Evolutionary conservation across 2,888 invertebrate genomes (phyloP).

Genomic region (Merodon equestris): DNA sequence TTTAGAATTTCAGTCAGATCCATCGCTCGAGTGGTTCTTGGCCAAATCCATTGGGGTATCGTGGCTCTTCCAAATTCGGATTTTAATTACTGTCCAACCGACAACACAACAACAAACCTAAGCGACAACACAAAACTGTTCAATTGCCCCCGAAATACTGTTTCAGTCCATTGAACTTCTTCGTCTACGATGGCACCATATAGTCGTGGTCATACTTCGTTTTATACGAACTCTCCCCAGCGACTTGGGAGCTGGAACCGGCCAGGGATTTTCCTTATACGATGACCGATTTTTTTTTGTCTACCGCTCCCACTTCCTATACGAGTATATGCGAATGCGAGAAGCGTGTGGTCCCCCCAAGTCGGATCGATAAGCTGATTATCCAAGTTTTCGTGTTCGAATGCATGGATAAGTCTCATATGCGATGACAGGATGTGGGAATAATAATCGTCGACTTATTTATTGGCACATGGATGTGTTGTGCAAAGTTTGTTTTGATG

Average conservation of each 20-base stretch:
- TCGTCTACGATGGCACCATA: neutral
- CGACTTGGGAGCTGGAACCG: no score
- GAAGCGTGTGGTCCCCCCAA: constrained; percentile 21
- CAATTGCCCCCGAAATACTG: constrained; percentile 37
- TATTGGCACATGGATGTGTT: constrained; percentile 46
- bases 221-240: constrained; percentile 12
- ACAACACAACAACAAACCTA: neutral
- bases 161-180: constrained; percentile 35
- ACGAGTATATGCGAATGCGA: constrained; percentile 2
- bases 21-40: constrained; percentile 29
- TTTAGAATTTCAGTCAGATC: constrained; percentile 44
- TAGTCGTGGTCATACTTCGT: constrained; percentile 15
- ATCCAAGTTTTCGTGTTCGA: constrained; percentile 52
- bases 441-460: constrained; percentile 51
- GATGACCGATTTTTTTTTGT: neutral
- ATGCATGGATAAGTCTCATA: constrained; percentile 25
- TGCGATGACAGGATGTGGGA: constrained; percentile 23
- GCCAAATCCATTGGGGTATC: constrained; percentile 33
- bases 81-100: constrained; percentile 19
- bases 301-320: neutral
- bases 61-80: constrained; percentile 27
- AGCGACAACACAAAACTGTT: constrained; percentile 14
- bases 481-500: constrained; percentile 51
- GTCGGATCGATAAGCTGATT: constrained; percentile 55
- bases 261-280: no score